A percentile compares a stretch with the other conserved stretches of the same genome.
Conservation (phyloP, 2,797 vertebrate species). For the Myiothlypis chrysogaster region DNA sequence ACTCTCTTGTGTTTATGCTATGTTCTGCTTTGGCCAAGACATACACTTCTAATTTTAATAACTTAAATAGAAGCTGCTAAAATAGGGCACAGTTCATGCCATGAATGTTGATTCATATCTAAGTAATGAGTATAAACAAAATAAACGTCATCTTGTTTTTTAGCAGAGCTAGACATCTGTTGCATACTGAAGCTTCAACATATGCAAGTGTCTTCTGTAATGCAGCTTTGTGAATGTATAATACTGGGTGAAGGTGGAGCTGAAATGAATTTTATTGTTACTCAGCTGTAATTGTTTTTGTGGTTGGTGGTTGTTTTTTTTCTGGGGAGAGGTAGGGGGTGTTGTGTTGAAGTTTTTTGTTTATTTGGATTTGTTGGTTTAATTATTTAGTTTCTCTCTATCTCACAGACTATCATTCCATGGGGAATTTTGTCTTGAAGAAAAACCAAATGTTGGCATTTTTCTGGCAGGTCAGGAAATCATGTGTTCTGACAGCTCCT, state of each 20-base stretch:
- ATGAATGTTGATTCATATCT: not conserved
- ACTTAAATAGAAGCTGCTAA: not conserved
- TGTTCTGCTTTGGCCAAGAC: not conserved
- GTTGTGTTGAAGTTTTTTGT: not conserved
- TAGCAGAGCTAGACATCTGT: not conserved
- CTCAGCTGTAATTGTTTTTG: not conserved
- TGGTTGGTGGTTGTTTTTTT: not conserved
- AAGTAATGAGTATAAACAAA: slow-evolving; percentile 1
- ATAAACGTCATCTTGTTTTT: not conserved
- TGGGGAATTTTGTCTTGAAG: not conserved
- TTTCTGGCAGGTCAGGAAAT: not conserved
- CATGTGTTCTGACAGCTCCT: not conserved
- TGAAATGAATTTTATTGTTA: not conserved
- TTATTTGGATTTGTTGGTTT: not conserved
- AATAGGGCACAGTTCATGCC: not conserved
- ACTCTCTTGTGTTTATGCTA: not conserved
- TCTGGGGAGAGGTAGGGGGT: not conserved
- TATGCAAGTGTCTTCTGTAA: not conserved
- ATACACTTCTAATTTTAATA: not conserved
- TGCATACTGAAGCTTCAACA: not conserved
- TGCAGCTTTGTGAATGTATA: not conserved
- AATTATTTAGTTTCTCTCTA: not conserved
- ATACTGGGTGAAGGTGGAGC: not conserved
- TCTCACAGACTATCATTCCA: not conserved
- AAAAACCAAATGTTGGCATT: not conserved